Evolutionary conservation across 2,113 vertebrate genomes (phyloP).

Genomic region (Eretmochelys imbricata): DNA sequence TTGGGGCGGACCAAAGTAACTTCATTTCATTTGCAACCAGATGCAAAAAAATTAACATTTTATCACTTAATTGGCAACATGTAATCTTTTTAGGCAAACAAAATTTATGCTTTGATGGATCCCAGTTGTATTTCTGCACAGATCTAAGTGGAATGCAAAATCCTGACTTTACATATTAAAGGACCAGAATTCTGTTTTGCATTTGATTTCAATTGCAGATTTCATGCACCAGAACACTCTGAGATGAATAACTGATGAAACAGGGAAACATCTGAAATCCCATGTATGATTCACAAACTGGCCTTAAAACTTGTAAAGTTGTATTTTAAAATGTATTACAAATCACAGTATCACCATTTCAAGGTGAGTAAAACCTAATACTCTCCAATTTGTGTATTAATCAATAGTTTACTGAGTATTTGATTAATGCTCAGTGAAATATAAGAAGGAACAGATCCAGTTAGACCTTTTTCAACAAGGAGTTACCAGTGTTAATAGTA

Average conservation of each 20-base stretch:
- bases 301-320: conserved; percentile 18
- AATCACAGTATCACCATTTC: neutral
- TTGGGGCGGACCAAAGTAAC: neutral
- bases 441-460: conserved; percentile 18
- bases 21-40: conserved; percentile 35
- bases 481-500: conserved; percentile 2
- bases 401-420: conserved; percentile 51
- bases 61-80: conserved; percentile 26
- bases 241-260: conserved; percentile 46
- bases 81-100: conserved; percentile 42
- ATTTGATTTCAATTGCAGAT: conserved; percentile 60
- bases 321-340: conserved; percentile 13
- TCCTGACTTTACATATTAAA: conserved; percentile 53
- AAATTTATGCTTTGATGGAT: conserved; percentile 40
- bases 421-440: conserved; percentile 42
- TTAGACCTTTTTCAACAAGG: conserved; percentile 5
- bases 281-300: conserved; percentile 1
- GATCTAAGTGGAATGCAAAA: conserved; percentile 28
- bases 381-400: conserved; percentile 33
- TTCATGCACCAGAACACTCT: conserved; percentile 10
- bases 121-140: conserved; percentile 32
- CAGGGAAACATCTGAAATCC: conserved; percentile 9
- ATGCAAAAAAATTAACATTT: conserved; percentile 14
- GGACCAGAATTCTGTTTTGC: conserved; percentile 18
- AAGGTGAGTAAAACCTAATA: conserved; percentile 46